Evolutionary conservation across 2,888 invertebrate species (phyloP).

Genomic region (Hesperia comma): DNA sequence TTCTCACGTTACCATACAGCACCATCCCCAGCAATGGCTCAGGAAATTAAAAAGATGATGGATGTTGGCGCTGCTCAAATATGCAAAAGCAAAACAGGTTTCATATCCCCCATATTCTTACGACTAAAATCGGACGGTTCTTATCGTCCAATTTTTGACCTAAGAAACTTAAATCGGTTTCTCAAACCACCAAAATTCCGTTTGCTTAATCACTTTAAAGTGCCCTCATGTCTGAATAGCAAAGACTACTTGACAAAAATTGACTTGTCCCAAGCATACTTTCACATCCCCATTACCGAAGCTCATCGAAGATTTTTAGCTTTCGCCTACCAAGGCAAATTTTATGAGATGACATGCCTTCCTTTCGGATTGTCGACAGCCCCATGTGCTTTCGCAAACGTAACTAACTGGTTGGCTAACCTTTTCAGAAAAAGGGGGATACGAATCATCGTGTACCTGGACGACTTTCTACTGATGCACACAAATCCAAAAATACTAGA

Average conservation of each 20-base stretch:
- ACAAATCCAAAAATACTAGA: constrained; percentile 23
- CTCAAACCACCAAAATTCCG: constrained; percentile 31
- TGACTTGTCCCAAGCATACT: constrained; percentile 36
- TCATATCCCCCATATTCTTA: constrained; percentile 34
- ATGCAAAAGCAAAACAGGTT: constrained; percentile 3
- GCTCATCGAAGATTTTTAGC: constrained; percentile 38
- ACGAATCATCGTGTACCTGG: too few species aligned
- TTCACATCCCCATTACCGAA: constrained; percentile 34
- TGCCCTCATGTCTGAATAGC: constrained; percentile 35
- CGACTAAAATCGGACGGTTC: constrained; percentile 30
- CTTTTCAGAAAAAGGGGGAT: constrained; percentile 41
- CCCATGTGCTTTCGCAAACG: constrained; percentile 42
- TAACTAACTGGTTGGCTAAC: constrained; percentile 46
- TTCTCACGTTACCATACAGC: neutral
- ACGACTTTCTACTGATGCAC: constrained; percentile 43
- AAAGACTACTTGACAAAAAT: constrained; percentile 38
- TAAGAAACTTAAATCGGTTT: constrained; percentile 28
- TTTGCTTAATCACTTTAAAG: constrained; percentile 22
- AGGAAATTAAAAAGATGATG: constrained; percentile 3
- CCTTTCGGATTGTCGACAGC: constrained; percentile 49
- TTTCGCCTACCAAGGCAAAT: constrained; percentile 23
- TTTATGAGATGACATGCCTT: constrained; percentile 39
- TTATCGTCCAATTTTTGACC: constrained; percentile 34
- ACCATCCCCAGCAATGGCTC: neutral
- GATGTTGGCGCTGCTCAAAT: neutral